Evolutionary conservation across 1,140 invertebrate genomes (phyloP).

Genomic region (Zelostemma sp.): DNA sequence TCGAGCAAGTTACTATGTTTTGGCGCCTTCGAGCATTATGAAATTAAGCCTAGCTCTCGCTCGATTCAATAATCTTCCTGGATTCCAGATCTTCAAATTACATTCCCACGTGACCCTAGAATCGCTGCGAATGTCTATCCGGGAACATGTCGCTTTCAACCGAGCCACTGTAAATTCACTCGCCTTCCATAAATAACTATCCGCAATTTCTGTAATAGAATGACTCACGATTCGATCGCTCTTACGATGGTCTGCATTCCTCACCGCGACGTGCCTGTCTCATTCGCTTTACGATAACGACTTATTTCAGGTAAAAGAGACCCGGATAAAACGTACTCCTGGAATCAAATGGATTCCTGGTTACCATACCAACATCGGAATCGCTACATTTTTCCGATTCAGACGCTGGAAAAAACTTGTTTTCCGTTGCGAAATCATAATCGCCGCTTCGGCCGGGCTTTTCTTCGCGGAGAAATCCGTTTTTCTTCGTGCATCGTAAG

Average conservation of each 20-base stretch:
- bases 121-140: slow-evolving; percentile 17
- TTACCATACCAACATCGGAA: no score
- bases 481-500: slow-evolving; percentile 15
- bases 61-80: slow-evolving; percentile 1
- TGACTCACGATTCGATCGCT: slow-evolving; percentile 32
- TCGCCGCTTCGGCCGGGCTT: no score
- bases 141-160: slow-evolving; percentile 17
- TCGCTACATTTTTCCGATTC: no score
- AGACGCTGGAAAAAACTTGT: no score
- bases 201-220: slow-evolving; percentile 39
- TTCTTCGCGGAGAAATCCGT: no score
- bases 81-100: not conserved
- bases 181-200: slow-evolving; percentile 43
- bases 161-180: slow-evolving; percentile 26
- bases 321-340: no score
- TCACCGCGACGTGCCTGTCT: slow-evolving; percentile 34
- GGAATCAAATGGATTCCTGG: no score
- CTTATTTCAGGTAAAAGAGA: slow-evolving; percentile 28
- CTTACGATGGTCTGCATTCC: slow-evolving; percentile 36
- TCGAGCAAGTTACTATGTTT: slow-evolving; percentile 14
- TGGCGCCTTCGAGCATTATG: not conserved
- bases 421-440: no score
- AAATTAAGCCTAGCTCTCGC: slow-evolving; percentile 22
- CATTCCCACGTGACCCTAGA: not conserved
- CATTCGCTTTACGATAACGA: slow-evolving; percentile 28